These are phyloP conservation scores for Isoperla grammatica DNA, from an alignment of 2,888 invertebrate genomes.

Conservation along the genomic window DNA sequence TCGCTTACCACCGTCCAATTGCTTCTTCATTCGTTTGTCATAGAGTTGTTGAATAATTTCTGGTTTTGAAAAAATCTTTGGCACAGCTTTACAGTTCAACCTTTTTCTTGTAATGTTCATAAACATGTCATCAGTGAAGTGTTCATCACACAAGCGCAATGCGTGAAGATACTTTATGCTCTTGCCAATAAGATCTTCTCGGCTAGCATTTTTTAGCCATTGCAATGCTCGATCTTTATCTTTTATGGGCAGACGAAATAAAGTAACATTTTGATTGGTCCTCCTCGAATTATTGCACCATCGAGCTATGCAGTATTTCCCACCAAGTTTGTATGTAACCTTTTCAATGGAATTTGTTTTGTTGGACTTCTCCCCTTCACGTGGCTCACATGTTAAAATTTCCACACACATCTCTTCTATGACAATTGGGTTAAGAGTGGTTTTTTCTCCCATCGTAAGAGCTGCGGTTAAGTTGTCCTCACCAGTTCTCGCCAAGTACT, in stretches of 20 bases:
- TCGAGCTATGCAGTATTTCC: conserved; percentile 23
- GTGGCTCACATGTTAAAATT: no score
- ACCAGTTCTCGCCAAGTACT: no score
- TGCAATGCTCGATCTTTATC: conserved; percentile 9
- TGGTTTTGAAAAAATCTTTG: conserved; percentile 15
- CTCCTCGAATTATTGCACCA: conserved; percentile 24
- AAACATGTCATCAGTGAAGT: conserved; percentile 26
- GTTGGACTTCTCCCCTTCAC: no score
- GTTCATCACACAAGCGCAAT: conserved; percentile 22
- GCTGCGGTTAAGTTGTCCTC: no score
- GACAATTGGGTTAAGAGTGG: no score
- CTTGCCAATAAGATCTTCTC: conserved; percentile 21
- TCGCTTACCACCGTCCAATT: no score
- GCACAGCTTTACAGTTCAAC: conserved; percentile 25
- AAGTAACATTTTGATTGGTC: conserved; percentile 9
- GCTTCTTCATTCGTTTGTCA: no score
- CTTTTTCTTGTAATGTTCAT: conserved; percentile 21
- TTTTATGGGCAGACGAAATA: not conserved
- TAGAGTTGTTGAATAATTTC: not conserved
- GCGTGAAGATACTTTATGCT: conserved; percentile 6
- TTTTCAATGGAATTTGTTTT: no score
- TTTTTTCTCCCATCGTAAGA: no score
- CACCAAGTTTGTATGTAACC: not conserved
- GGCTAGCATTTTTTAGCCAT: conserved; percentile 25
- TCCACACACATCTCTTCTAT: no score